A percentile compares a stretch with the other conserved stretches of the same genome.
phyloP scores from a whole-genome alignment of 2,888 invertebrate genomes.

The Melinaea marsaeus region DNA sequence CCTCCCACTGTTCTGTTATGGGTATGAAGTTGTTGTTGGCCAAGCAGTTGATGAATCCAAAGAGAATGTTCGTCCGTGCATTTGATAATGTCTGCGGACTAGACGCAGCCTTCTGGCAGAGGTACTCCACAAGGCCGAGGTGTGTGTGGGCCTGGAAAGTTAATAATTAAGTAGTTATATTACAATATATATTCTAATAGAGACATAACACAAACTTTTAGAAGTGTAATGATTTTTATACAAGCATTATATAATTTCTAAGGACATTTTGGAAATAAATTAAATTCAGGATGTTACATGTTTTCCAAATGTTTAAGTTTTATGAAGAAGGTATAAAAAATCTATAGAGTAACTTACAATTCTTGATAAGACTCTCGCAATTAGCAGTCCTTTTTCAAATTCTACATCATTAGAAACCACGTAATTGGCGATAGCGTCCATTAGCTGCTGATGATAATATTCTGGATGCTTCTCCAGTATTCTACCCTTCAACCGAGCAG shows the following conservation, averaged over 20 bases:
- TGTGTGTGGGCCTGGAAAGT: slow-evolving; percentile 76
- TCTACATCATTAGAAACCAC: slow-evolving; percentile 70
- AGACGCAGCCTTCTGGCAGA: slow-evolving; percentile 67
- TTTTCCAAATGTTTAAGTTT: too few relatives aligned
- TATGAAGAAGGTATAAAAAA: too few relatives aligned
- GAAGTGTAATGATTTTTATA: too few relatives aligned
- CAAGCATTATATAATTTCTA: too few relatives aligned
- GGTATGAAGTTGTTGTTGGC: slow-evolving; percentile 80
- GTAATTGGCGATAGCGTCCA: slow-evolving; percentile 75
- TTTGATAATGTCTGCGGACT: slow-evolving; percentile 57
- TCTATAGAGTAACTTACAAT: slow-evolving; percentile 67
- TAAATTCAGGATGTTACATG: too few relatives aligned
- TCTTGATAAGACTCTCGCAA: slow-evolving; percentile 74
- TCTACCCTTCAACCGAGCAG: slow-evolving; percentile 68
- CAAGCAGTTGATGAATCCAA: slow-evolving; percentile 74
- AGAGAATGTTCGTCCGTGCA: slow-evolving; percentile 60
- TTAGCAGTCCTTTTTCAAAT: slow-evolving; percentile 68
- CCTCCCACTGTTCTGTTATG: slow-evolving; percentile 66
- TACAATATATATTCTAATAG: neutral
- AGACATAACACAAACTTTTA: neutral
- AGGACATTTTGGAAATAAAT: too few relatives aligned
- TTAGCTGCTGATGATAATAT: slow-evolving; percentile 80
- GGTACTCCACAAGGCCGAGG: slow-evolving; percentile 76
- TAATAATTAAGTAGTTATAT: neutral
- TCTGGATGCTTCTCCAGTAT: slow-evolving; percentile 65